A percentile compares a stretch with the other conserved stretches of the same genome.
phyloP scores from a whole-genome alignment of 1,140 invertebrate genomes.

The Plodia interpunctella region DNA sequence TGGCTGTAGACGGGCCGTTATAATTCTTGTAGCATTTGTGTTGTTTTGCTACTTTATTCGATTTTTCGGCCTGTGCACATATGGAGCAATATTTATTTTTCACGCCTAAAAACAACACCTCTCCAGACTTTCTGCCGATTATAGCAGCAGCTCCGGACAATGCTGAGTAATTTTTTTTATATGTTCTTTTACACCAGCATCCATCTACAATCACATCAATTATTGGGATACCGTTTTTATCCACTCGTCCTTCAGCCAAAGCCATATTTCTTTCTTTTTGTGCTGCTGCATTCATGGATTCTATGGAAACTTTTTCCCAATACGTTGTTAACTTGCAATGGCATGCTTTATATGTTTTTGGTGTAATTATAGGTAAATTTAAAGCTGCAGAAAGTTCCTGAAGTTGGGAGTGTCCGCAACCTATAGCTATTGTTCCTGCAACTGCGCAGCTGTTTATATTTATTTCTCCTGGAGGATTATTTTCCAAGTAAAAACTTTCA shows the following conservation, averaged over 20 bases:
- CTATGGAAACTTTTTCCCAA: background rate
- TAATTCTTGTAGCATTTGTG: conserved; percentile 45
- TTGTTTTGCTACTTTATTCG: background rate
- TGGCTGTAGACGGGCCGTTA: conserved; percentile 36
- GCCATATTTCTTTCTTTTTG: background rate
- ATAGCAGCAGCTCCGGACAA: conserved; percentile 38
- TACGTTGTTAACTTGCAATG: background rate
- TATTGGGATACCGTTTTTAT: background rate
- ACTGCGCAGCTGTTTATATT: background rate
- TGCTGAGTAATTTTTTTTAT: conserved; percentile 29
- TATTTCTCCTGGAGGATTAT: no score
- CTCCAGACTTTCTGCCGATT: conserved; percentile 26
- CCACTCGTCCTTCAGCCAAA: background rate
- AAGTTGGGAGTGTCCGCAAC: background rate
- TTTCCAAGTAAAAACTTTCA: background rate
- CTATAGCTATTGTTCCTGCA: background rate
- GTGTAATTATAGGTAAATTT: no score
- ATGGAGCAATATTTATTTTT: conserved; percentile 44
- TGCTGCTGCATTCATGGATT: background rate
- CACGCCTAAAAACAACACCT: conserved; percentile 35
- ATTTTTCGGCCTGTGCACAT: conserved; percentile 27
- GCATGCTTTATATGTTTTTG: background rate
- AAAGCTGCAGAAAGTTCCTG: no score
- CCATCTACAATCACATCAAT: conserved; percentile 15
- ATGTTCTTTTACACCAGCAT: conserved; percentile 13